Evolutionary conservation across 2,797 vertebrate genomes (phyloP).

Genomic region (Anguilla anguilla): DNA sequence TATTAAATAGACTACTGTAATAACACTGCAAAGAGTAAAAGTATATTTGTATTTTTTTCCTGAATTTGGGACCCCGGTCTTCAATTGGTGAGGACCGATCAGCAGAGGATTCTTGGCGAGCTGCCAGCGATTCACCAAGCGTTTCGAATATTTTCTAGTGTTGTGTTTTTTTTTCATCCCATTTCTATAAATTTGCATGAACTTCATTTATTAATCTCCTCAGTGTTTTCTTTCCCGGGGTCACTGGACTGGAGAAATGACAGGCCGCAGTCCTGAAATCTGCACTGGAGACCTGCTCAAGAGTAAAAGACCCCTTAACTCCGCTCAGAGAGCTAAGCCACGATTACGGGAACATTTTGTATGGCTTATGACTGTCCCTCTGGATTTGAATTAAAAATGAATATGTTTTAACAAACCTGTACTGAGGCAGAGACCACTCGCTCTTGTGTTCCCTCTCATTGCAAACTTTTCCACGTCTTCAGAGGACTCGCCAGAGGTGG

Average conservation of each 20-base stretch:
- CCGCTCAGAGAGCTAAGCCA: neutral
- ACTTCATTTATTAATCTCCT: neutral
- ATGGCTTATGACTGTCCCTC: neutral
- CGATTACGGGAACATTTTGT: neutral
- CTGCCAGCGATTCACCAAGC: too few species aligned
- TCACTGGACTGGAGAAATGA: neutral
- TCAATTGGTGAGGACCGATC: too few species aligned
- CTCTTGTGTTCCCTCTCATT: constrained; percentile 18
- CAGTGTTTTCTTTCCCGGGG: neutral
- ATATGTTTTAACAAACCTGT: constrained; percentile 52
- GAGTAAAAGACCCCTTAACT: neutral
- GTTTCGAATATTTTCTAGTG: neutral
- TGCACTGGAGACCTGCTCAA: neutral
- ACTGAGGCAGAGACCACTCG: constrained; percentile 30
- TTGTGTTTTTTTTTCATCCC: neutral
- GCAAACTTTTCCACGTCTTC: constrained; percentile 53
- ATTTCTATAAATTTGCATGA: neutral
- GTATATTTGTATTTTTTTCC: too few species aligned
- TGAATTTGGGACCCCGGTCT: too few species aligned
- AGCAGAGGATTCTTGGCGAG: too few species aligned
- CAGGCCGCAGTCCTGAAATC: neutral
- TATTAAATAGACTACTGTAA: neutral
- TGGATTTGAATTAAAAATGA: neutral
- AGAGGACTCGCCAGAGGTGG: constrained; percentile 47
- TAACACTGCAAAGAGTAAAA: neutral